Base-by-base conservation (phyloP, 2,113 vertebrate species). In the Patagioenas fasciata region DNA sequence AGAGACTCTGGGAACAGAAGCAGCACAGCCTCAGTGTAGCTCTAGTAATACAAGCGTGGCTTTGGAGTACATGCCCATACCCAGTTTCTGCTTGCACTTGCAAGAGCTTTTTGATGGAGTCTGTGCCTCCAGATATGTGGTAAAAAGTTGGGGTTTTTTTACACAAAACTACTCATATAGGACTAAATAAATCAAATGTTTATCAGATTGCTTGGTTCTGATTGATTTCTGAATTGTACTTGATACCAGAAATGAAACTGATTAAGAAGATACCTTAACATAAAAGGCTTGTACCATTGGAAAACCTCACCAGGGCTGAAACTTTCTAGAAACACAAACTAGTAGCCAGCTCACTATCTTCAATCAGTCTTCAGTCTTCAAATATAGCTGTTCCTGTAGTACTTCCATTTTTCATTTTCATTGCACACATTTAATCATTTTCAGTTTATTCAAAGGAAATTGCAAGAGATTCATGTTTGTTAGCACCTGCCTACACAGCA, bases 401-500 rank as follows among this genome's bases (percentile, higher is more conserved):
- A 58, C n/a, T 58, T 56, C 20, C 4, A 53, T 83, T 82, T 88
- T 66, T 80, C 40, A n/a, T 77, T 72, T 62, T 80, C 57, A 83
- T 91, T 78, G 40, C 70, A 80, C 84, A 89, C 34, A 42, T 91
- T 92, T 77, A 60, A 96, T 77, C 5, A 73, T 65, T 85, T 88
- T 75, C 42, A 71, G 69, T 84, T 95, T 91, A 91, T 90, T 87
- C 73, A 42, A 66, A 80, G 80, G 86, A 66, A 92, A 78, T 54
- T 78, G 86, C 72, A 66, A 65, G 51, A 70, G 60, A 67, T 89
- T 93, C 32, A 5, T 94, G 84, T 87, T 94, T 93, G 57, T 91
- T 89, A 89, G 65, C 84, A 93, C 81, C 87, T 93, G 70, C 96
- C 92, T 56, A 89, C 78, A 2, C 72, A 95, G 73, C 73, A 74